phyloP scores from a whole-genome alignment of 2,888 invertebrate genomes.

The Blomia tropicalis region DNA sequence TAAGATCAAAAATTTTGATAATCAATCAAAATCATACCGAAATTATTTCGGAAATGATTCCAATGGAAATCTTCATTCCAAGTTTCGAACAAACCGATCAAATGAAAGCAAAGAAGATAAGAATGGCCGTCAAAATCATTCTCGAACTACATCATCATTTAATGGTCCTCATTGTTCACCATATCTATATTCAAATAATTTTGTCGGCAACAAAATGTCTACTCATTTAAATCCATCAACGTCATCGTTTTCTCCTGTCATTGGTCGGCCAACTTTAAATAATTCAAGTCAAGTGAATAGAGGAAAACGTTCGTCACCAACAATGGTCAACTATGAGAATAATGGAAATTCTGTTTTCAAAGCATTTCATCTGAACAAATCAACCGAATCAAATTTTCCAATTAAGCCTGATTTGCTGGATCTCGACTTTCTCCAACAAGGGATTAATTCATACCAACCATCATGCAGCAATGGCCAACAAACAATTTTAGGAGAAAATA shows the following conservation, averaged over 20 bases:
- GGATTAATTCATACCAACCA: too few relatives aligned
- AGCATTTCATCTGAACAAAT: too few relatives aligned
- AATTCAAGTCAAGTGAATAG: not conserved
- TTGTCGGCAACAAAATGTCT: not conserved
- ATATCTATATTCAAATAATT: not conserved
- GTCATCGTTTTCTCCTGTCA: conserved; percentile 7
- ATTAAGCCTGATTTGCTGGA: not conserved
- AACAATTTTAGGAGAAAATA: not conserved
- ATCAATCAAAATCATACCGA: not conserved
- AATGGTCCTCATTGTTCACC: too few relatives aligned
- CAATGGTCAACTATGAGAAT: not conserved
- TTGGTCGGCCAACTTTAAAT: conserved; percentile 7
- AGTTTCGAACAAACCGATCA: not conserved
- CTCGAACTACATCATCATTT: not conserved
- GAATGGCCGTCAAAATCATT: not conserved
- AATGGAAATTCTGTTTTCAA: too few relatives aligned
- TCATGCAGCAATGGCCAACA: too few relatives aligned
- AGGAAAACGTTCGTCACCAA: not conserved
- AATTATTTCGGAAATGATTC: not conserved
- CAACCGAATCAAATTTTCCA: not conserved
- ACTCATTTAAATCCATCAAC: not conserved
- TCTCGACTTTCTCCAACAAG: not conserved
- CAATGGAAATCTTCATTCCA: not conserved
- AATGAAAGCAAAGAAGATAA: not conserved
- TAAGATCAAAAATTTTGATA: not conserved